phyloP scores from a whole-genome alignment of 2,888 invertebrate genomes.

The Fragum whitleyi region DNA sequence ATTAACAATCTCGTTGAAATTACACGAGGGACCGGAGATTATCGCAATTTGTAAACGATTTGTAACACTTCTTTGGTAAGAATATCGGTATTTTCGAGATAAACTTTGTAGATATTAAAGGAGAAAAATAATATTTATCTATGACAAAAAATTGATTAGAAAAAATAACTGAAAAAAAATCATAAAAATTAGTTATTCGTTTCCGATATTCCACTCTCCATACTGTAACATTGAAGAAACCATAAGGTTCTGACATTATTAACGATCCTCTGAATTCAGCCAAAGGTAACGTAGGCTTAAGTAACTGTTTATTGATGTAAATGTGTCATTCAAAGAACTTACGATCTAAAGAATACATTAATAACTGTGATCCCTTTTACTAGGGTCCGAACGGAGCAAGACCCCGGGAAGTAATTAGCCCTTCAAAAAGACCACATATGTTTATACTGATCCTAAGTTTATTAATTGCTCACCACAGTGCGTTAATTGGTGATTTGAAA shows the following conservation, averaged over 20 bases:
- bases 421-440: conserved; percentile 16
- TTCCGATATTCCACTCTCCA: too few relatives aligned
- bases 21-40: conserved; percentile 36
- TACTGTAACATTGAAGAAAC: too few relatives aligned
- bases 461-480: background rate
- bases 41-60: conserved; percentile 53
- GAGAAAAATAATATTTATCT: background rate
- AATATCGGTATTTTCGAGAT: too few relatives aligned
- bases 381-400: conserved; percentile 9
- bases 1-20: conserved; percentile 54
- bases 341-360: conserved; percentile 19
- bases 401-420: conserved; percentile 7
- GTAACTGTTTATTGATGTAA: conserved; percentile 20
- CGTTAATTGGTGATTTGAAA: conserved; percentile 4
- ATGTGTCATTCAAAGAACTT: conserved; percentile 5
- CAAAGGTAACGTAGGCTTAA: background rate
- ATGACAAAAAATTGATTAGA: background rate
- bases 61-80: background rate
- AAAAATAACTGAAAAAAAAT: too few relatives aligned
- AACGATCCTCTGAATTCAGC: too few relatives aligned
- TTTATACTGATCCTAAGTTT: conserved; percentile 5
- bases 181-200: too few relatives aligned
- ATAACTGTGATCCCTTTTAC: background rate
- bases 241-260: too few relatives aligned
- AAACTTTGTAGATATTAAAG: background rate